Evolutionary conservation across 2,888 invertebrate species (phyloP).

Genomic region (Aleiodes alternator): DNA sequence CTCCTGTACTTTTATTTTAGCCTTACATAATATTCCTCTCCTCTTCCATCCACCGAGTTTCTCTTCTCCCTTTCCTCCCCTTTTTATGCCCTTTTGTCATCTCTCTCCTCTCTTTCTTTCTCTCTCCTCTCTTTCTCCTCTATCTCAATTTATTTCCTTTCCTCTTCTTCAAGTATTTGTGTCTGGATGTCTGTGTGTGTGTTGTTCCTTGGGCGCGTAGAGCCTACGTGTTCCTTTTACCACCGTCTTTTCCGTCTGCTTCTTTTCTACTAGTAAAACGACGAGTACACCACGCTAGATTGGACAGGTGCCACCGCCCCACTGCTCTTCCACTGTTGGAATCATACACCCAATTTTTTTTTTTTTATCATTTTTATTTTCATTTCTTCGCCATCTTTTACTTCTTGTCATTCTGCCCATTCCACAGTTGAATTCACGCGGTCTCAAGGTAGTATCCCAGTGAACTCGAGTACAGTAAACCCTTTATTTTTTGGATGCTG

Average conservation of each 20-base stretch:
- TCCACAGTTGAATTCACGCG: not conserved
- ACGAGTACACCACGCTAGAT: conserved; percentile 47
- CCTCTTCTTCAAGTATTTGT: conserved; percentile 22
- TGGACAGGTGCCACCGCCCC: conserved; percentile 54
- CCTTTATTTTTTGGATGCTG: too few relatives aligned
- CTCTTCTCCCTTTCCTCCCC: conserved; percentile 16
- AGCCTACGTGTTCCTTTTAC: conserved; percentile 48
- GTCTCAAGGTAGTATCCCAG: too few relatives aligned
- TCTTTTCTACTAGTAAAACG: conserved; percentile 8
- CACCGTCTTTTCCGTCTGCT: conserved; percentile 41
- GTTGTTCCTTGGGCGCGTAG: conserved; percentile 34
- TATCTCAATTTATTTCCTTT: not conserved
- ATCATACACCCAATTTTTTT: conserved; percentile 51
- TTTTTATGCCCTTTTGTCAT: conserved; percentile 38
- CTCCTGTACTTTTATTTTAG: conserved; percentile 41
- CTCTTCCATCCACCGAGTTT: conserved; percentile 37
- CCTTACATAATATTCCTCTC: conserved; percentile 37
- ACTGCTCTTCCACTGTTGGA: conserved; percentile 48
- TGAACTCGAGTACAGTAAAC: too few relatives aligned
- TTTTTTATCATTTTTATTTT: conserved; percentile 12
- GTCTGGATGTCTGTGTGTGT: conserved; percentile 18
- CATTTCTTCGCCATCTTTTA: not conserved
- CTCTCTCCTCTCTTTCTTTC: not conserved
- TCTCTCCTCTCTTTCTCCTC: conserved; percentile 21
- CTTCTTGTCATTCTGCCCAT: not conserved